Percentiles rank a stretch among this genome's conserved stretches.
These are phyloP conservation scores for Sturnira hondurensis DNA, from an alignment of 2,113 vertebrate species.

Conservation along the genomic window DNA sequence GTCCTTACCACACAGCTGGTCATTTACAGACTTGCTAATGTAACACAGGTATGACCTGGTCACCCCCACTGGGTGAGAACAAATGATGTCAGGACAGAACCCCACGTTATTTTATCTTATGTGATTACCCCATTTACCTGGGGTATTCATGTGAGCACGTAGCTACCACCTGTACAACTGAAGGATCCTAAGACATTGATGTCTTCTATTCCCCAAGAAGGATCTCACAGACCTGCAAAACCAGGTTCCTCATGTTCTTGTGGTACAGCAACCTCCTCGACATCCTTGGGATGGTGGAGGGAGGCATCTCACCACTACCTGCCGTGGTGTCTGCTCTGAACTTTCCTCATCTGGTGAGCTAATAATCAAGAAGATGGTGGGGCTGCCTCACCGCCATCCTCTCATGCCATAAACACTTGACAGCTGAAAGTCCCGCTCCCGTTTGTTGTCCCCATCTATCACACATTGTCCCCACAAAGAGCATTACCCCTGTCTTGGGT, in stretches of 20 bases:
- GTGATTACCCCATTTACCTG: not conserved
- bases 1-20: not conserved
- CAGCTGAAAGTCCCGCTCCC: not conserved
- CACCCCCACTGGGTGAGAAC: not conserved
- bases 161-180: not conserved
- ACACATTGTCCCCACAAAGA: not conserved
- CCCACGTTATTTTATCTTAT: not conserved
- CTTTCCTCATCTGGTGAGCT: not conserved
- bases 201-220: not conserved
- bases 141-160: fast-evolving
- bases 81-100: not conserved
- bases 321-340: fast-evolving
- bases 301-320: not conserved
- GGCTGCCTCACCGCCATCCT: not conserved
- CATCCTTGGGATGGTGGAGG: not conserved
- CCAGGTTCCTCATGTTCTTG: fast-evolving
- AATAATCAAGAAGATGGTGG: not conserved
- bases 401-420: not conserved
- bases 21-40: not conserved
- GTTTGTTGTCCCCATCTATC: not conserved
- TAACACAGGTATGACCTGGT: not conserved
- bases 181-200: not conserved
- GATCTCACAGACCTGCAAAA: not conserved
- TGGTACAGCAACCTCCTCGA: not conserved
- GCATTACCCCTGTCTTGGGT: not conserved